These are phyloP conservation scores for Microctenopoma steveboyesi DNA, from an alignment of 2,797 vertebrate genomes.

Conservation along the genomic window DNA sequence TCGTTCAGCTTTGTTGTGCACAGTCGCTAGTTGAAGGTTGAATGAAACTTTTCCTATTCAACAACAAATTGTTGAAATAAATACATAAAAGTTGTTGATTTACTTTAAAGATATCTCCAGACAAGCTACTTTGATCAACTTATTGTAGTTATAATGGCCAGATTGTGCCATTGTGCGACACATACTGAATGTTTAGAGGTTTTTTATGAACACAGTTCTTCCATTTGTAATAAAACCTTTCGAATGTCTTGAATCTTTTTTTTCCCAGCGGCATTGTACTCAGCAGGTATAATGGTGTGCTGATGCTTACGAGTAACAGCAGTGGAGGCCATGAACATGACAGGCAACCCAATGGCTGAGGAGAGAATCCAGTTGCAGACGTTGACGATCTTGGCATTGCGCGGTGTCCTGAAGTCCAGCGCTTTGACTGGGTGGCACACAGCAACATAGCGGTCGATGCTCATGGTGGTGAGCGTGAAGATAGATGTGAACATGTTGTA, in stretches of 20 bases:
- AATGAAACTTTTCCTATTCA: not conserved
- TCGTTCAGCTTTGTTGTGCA: not conserved
- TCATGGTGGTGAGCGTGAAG: constrained; percentile 99
- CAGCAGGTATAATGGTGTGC: not conserved
- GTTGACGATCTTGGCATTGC: constrained; percentile 99
- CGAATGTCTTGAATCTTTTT: not conserved
- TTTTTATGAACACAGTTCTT: not conserved
- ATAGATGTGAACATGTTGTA: constrained; percentile 99
- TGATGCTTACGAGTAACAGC: constrained; percentile 68
- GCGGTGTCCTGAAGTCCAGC: constrained; percentile 95
- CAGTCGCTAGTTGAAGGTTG: not conserved
- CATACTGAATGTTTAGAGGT: not conserved
- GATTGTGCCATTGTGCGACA: not conserved
- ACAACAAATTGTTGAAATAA: not conserved
- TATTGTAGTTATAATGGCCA: not conserved
- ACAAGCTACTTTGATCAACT: not conserved
- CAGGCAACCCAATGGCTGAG: constrained; percentile 95
- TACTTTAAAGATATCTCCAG: not conserved
- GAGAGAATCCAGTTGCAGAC: constrained; percentile 99
- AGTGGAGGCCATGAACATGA: constrained; percentile 97
- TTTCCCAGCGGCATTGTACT: not conserved
- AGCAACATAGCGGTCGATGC: constrained; percentile 96
- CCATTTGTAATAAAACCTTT: not conserved
- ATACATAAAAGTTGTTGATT: not conserved
- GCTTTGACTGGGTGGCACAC: constrained; percentile 98